phyloP scores from a whole-genome alignment of 2,113 vertebrate species.

The Hoplias malabaricus region DNA sequence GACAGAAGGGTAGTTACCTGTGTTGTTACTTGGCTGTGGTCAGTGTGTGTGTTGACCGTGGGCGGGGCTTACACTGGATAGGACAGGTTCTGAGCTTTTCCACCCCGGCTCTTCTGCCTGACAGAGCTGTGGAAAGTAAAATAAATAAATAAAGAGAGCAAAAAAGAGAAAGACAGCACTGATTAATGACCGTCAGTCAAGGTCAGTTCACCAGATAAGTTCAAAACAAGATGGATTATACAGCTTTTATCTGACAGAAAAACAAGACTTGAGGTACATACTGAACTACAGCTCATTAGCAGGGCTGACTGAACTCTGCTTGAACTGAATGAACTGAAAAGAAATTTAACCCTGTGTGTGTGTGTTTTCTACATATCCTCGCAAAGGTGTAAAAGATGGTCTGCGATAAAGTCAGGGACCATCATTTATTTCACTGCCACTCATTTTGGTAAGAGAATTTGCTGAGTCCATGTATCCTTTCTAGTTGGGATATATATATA shows the following conservation, averaged over 20 bases:
- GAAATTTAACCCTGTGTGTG: too few relatives aligned
- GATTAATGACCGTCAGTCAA: slow-evolving; percentile 9
- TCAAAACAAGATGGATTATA: not conserved
- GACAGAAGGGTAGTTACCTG: slow-evolving; percentile 60
- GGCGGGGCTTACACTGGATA: slow-evolving; percentile 54
- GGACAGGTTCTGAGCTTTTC: slow-evolving; percentile 51
- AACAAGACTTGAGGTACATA: not conserved
- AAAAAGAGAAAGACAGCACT: too few relatives aligned
- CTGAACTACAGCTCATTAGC: not conserved
- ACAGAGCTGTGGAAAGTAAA: slow-evolving; percentile 43
- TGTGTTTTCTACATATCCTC: too few relatives aligned
- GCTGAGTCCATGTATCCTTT: too few relatives aligned
- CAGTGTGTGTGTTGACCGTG: slow-evolving; percentile 53
- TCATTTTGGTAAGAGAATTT: too few relatives aligned
- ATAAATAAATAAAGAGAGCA: slow-evolving; percentile 32
- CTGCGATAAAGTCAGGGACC: too few relatives aligned
- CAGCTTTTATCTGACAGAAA: not conserved
- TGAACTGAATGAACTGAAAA: too few relatives aligned
- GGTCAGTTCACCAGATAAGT: not conserved
- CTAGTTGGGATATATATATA: too few relatives aligned
- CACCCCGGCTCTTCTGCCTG: slow-evolving; percentile 56
- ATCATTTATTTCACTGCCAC: too few relatives aligned
- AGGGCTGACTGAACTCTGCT: too few relatives aligned
- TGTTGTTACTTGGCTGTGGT: slow-evolving; percentile 61
- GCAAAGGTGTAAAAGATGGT: too few relatives aligned